Conservation (phyloP, 2,113 vertebrate genomes). For the Hoplias malabaricus region DNA sequence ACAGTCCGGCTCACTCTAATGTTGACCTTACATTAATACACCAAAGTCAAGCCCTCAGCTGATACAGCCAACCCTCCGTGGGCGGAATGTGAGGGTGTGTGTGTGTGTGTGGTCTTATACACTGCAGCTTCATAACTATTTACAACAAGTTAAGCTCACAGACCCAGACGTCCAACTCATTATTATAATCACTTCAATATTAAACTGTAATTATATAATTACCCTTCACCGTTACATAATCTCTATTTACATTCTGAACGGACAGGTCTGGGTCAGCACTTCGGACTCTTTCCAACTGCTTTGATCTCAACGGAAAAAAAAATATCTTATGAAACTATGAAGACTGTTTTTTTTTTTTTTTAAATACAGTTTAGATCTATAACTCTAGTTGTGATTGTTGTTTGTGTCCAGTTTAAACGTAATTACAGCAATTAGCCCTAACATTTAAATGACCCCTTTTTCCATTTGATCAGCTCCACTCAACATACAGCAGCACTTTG, state of each 20-base stretch:
- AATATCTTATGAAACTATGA: too few relatives aligned
- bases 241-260: not conserved
- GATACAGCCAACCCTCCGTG: not conserved
- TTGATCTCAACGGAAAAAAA: too few relatives aligned
- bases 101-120: not conserved
- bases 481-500: too few relatives aligned
- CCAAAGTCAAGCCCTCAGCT: not conserved
- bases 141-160: not conserved
- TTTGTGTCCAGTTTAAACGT: too few relatives aligned
- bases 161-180: not conserved
- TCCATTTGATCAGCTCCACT: too few relatives aligned
- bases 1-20: not conserved
- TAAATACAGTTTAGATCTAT: too few relatives aligned
- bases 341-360: too few relatives aligned
- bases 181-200: not conserved
- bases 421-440: too few relatives aligned
- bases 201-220: not conserved
- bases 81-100: not conserved
- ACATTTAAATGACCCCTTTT: too few relatives aligned
- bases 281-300: too few relatives aligned
- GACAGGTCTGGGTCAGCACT: not conserved
- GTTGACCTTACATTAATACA: not conserved
- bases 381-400: too few relatives aligned
- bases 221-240: not conserved
- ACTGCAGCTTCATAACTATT: not conserved